These are phyloP conservation scores for Lasioglossum baleicum DNA, from an alignment of 1,140 invertebrate genomes.

Conservation along the genomic window DNA sequence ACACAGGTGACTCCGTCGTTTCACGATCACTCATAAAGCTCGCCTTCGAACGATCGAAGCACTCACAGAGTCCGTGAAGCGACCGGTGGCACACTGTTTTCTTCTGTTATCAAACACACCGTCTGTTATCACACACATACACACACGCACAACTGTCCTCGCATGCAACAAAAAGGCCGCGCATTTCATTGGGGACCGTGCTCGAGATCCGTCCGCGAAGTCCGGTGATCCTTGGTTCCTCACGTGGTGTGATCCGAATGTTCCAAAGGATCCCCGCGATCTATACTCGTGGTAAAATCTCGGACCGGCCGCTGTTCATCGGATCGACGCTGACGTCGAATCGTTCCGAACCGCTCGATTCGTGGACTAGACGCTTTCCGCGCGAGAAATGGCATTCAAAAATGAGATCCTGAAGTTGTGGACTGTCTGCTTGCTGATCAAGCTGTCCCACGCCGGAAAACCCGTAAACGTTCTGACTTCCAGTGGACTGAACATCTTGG, in stretches of 20 bases:
- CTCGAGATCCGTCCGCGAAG: not conserved
- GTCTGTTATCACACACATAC: not conserved
- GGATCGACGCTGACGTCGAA: too few species aligned
- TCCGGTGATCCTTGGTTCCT: not conserved
- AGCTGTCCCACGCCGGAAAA: conserved; percentile 34
- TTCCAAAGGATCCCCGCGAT: not conserved
- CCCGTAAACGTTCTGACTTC: conserved; percentile 54
- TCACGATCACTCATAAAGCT: conserved; percentile 59
- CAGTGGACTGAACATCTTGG: conserved; percentile 20
- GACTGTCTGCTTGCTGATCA: conserved; percentile 24
- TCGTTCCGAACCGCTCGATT: too few species aligned
- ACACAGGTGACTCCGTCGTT: conserved; percentile 46
- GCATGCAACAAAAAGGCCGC: not conserved
- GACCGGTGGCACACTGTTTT: conserved; percentile 15
- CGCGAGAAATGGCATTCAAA: not conserved
- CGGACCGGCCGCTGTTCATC: not conserved
- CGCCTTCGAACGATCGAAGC: conserved; percentile 35
- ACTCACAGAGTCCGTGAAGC: conserved; percentile 43
- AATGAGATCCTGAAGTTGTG: conserved; percentile 41
- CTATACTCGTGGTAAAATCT: not conserved
- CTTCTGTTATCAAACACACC: too few species aligned
- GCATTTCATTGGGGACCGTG: too few species aligned
- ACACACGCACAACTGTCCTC: too few species aligned
- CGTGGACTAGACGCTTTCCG: too few species aligned
- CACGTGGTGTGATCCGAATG: not conserved